Percentiles rank a stretch among this genome's conserved stretches.
Conservation (phyloP, 2,888 invertebrate genomes). For the Chalcis sispes region DNA sequence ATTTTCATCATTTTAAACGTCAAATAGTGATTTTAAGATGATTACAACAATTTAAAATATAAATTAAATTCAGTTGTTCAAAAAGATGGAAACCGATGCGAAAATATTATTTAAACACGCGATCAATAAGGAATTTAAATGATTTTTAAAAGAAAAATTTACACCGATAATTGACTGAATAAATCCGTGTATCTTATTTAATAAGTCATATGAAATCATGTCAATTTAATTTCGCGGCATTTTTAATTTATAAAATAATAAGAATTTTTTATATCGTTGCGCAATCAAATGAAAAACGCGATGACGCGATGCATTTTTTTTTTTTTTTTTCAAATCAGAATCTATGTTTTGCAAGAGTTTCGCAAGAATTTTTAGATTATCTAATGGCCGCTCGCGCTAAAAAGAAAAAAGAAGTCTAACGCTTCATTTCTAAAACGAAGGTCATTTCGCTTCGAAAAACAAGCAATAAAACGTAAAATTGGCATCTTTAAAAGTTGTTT, state of each 20-base stretch:
- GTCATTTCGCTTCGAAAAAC: constrained; percentile 44
- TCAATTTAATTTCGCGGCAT: too few relatives aligned
- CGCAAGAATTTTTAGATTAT: constrained; percentile 49
- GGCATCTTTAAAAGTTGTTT: constrained; percentile 40
- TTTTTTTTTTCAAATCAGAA: constrained; percentile 23
- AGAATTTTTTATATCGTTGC: neutral
- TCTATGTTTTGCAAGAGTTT: constrained; percentile 41
- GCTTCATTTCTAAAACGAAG: constrained; percentile 54
- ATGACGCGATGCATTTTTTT: constrained; percentile 34
- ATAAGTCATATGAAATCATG: too few relatives aligned
- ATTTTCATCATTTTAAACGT: too few relatives aligned
- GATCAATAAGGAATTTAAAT: too few relatives aligned
- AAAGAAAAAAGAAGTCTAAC: constrained; percentile 44
- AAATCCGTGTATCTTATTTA: too few relatives aligned
- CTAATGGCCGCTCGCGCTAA: constrained; percentile 30
- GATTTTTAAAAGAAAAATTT: too few relatives aligned
- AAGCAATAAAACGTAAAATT: constrained; percentile 44
- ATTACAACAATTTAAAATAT: too few relatives aligned
- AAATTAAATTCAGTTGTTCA: too few relatives aligned
- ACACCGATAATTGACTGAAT: too few relatives aligned
- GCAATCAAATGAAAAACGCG: constrained; percentile 33
- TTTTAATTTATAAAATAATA: constrained; percentile 7
- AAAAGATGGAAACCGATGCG: too few relatives aligned
- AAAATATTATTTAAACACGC: too few relatives aligned
- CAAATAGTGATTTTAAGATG: too few relatives aligned